These are phyloP conservation scores for Stenurella melanura DNA, from an alignment of 2,888 invertebrate genomes.

Conservation along the genomic window DNA sequence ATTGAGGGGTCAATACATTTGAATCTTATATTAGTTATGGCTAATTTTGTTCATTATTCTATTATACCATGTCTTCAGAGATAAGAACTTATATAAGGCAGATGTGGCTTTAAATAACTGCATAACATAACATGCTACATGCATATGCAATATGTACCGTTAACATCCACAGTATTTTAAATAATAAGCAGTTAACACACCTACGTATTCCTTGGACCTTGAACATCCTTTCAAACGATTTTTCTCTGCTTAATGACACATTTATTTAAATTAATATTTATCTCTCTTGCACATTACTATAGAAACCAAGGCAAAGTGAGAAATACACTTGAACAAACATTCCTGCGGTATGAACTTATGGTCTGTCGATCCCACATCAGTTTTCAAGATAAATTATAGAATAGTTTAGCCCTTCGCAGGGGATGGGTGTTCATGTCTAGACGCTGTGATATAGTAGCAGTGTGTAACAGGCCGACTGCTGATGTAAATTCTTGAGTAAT, in stretches of 20 bases:
- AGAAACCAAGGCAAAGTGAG: no score
- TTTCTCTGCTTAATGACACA: background rate
- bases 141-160: background rate
- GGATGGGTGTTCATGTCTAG: no score
- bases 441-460: no score
- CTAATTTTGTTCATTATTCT: background rate
- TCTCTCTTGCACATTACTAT: background rate
- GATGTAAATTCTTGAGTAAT: no score
- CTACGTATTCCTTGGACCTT: background rate
- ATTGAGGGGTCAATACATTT: no score
- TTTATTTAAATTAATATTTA: background rate
- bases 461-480: no score
- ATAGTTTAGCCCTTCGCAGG: no score
- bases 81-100: background rate
- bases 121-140: background rate
- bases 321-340: no score
- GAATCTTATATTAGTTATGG: background rate
- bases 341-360: no score
- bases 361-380: no score
- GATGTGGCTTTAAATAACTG: background rate
- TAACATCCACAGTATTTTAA: background rate
- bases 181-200: background rate
- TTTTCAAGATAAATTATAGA: no score
- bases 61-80: background rate
- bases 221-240: background rate